phyloP scores from a whole-genome alignment of 2,888 invertebrate species.

The Horisme vitalbata region DNA sequence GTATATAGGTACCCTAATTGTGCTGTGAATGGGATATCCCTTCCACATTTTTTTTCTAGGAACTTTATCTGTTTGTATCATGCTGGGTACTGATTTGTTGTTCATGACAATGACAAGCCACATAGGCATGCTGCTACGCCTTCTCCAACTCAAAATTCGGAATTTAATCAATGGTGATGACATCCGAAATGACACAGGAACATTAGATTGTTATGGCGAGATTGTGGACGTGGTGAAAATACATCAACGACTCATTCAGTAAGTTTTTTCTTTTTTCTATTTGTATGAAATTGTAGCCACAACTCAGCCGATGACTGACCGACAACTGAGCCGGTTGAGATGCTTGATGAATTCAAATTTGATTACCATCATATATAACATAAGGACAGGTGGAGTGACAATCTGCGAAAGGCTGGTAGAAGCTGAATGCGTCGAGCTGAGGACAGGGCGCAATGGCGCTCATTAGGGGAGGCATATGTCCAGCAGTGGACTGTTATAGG shows the following conservation, averaged over 20 bases:
- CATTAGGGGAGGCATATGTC: too few relatives aligned
- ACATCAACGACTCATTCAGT: conserved; percentile 65
- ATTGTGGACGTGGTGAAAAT: conserved; percentile 57
- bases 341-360: too few relatives aligned
- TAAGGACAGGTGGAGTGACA: too few relatives aligned
- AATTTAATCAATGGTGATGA: conserved; percentile 36
- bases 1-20: too few relatives aligned
- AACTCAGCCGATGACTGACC: too few relatives aligned
- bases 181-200: conserved; percentile 1
- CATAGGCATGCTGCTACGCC: conserved; percentile 62
- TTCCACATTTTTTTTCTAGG: conserved; percentile 36
- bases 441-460: too few relatives aligned
- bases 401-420: too few relatives aligned
- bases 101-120: conserved; percentile 70
- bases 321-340: too few relatives aligned
- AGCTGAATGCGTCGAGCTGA: too few relatives aligned
- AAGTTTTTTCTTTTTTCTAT: conserved; percentile 18
- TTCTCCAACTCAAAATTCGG: conserved; percentile 60
- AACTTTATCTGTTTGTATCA: conserved; percentile 55
- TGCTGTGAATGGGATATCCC: background rate
- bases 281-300: too few relatives aligned
- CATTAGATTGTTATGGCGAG: conserved; percentile 49
- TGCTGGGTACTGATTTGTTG: conserved; percentile 63
- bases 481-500: too few relatives aligned
- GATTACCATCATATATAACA: too few relatives aligned